Percentiles rank a stretch among this genome's conserved stretches.
These are phyloP conservation scores for Entomobrya multifasciata DNA, from an alignment of 2,888 invertebrate species.

Conservation along the genomic window DNA sequence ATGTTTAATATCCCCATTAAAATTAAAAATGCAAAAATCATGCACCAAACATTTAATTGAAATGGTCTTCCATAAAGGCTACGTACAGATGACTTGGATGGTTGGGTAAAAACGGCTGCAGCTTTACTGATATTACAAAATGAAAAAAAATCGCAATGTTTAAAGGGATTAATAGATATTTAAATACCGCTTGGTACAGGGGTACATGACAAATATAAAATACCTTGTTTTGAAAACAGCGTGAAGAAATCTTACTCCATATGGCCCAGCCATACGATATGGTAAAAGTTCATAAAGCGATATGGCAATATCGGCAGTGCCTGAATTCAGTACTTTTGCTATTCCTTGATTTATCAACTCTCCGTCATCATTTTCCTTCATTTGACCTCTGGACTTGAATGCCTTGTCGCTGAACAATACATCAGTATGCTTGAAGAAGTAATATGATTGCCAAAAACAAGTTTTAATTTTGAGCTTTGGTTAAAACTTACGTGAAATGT, in stretches of 20 bases:
- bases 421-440: too few relatives aligned
- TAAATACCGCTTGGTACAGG: too few relatives aligned
- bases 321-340: not conserved
- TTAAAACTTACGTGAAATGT: constrained; percentile 27
- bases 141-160: too few relatives aligned
- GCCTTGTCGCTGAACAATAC: constrained; percentile 8
- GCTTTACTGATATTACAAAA: constrained; percentile 9
- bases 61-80: constrained; percentile 23
- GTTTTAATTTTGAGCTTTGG: too few relatives aligned
- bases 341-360: constrained; percentile 6
- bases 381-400: not conserved
- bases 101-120: constrained; percentile 25
- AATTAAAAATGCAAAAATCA: not conserved
- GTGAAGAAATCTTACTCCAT: constrained; percentile 34
- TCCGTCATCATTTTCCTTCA: not conserved
- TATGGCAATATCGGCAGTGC: constrained; percentile 1
- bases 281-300: constrained; percentile 14
- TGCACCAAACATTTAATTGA: not conserved
- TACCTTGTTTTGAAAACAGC: constrained; percentile 10
- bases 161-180: too few relatives aligned
- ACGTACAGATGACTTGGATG: not conserved
- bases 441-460: too few relatives aligned
- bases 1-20: not conserved
- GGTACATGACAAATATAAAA: too few relatives aligned
- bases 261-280: constrained; percentile 21